Evolutionary conservation across 2,888 invertebrate species (phyloP), one percentile per base, ranked within the genome.

Genomic region (Ichneumoninae sp.): DNA sequence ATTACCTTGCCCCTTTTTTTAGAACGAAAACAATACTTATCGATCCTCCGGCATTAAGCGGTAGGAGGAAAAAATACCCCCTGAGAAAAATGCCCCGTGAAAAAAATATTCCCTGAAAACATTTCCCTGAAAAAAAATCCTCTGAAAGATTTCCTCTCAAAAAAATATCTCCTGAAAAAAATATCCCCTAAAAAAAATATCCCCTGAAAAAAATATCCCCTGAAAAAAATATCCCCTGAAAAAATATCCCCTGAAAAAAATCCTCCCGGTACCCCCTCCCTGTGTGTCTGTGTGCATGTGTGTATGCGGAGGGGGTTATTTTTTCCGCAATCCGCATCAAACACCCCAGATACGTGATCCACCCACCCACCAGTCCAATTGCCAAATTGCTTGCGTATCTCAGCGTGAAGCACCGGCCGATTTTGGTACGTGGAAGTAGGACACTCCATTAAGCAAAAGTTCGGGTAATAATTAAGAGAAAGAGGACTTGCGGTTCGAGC

Each of bases 391-490:
- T 60, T 57, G n/a, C 13, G n/a, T 54, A 33, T 36, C 66, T 72
- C n/a, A 5, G 65, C n/a, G 47, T 50, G n/a, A 60, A n/a, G 33
- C 22, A 44, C 19, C 13, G 66, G 13, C 26, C 30, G 65, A 75
- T 19, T 52, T 30, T 52, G 36, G 65, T 13, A 66, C 52, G 57
- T n/a, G n/a, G 22, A 70, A 65, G 60, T n/a, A 40, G 47, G 60
- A 54, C 13, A 68, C 66, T 71, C 80, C 75, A 71, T 78, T 83
- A 66, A 65, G 40, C 72, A 22, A 82, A 82, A 87, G 70, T 80
- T 80, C 22, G 60, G 84, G 79, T 69, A 80, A 83, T 87, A 87
- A 86, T 82, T 80, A 85, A 77, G 79, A 80, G 74, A 78, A 83
- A 84, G 74, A 80, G 83, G 66, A 75, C 68, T 83, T 70, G 70